Evolutionary conservation across 92 coral and sea anemone genomes (phyloP).

Genomic region (Paragorgia papillata): DNA sequence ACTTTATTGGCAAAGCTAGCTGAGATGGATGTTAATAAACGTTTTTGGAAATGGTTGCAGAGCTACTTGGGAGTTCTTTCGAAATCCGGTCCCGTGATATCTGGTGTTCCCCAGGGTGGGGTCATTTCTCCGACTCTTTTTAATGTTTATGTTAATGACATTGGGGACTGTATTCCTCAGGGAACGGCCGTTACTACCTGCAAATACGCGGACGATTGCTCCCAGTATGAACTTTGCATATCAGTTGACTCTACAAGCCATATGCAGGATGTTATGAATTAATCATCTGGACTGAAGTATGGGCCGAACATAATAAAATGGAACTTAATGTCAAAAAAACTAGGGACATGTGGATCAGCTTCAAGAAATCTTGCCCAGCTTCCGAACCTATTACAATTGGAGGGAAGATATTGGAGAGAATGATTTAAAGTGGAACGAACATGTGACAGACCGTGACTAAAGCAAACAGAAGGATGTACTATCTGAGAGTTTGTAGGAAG

Average conservation of each 20-base stretch:
- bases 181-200: slow-evolving; percentile 5
- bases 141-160: slow-evolving; percentile 21
- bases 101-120: slow-evolving; percentile 50
- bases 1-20: slow-evolving; percentile 21
- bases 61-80: slow-evolving; percentile 34
- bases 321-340: not conserved
- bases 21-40: slow-evolving; percentile 27
- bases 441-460: too few relatives aligned
- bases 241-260: slow-evolving; percentile 17
- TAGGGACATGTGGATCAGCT: too few relatives aligned
- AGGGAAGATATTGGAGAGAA: too few relatives aligned
- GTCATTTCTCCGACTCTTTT: slow-evolving; percentile 32
- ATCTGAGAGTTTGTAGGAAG: too few relatives aligned
- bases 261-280: slow-evolving; percentile 37
- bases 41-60: slow-evolving; percentile 43
- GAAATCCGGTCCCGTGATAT: slow-evolving; percentile 1
- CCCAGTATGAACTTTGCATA: slow-evolving; percentile 45
- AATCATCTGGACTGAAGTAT: slow-evolving; percentile 23
- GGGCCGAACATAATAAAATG: slow-evolving; percentile 21
- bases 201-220: slow-evolving; percentile 51
- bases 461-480: too few relatives aligned
- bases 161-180: slow-evolving; percentile 17
- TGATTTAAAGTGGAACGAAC: too few relatives aligned
- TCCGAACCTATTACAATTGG: too few relatives aligned
- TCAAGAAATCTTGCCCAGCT: too few relatives aligned